Base-by-base conservation (phyloP, 2,797 vertebrate genomes). In the Lithobates sylvaticus region DNA sequence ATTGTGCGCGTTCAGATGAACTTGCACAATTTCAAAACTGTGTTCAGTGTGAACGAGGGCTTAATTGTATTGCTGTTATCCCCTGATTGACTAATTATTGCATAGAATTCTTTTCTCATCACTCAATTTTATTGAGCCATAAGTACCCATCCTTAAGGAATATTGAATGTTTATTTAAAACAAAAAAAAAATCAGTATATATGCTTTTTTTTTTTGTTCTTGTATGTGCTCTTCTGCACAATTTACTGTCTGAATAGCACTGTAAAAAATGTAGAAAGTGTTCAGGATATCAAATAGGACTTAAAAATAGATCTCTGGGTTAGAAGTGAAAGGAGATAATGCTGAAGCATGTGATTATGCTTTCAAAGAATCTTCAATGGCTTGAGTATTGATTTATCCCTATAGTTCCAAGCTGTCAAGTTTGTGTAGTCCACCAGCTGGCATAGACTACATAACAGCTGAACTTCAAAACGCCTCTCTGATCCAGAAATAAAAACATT, bases 321-420 rank as follows among this genome's bases (percentile, higher is more conserved):
- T 87, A 87, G 58, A 84, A 84, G 69, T 34, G 67, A 76, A 87
- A 69, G 76, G 76, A 54, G 23, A 84, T 78, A 78, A 78, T 83
- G n/a, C 58, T 79, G 42, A 79, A 87, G 68, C 54, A 27, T 64
- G 39, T 87, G 86, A 84, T 84, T 79, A 79, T 26, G 77, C 69
- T 82, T 87, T 87, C 76, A 87, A 78, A 58, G 79, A 78, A 83
- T 83, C 75, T 83, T 87, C 79, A 83, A 87, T 82, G 76, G 36
- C 68, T 73, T 27, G n/a, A 58, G 75, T 79, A 79, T 83, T 79
- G 86, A 83, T 83, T 78, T 47, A 86, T 87, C 78, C 67, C 70
- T 80, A 81, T 75, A 81, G 72, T 72, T 61, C 84, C 84, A 58
- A 76, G 78, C 72, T 81, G 78, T 86, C 78, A 81, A 26, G 78